Evolutionary conservation across 2,113 vertebrate genomes (phyloP), one percentile per base, ranked within the genome.

Genomic region (Oxyura jamaicensis): DNA sequence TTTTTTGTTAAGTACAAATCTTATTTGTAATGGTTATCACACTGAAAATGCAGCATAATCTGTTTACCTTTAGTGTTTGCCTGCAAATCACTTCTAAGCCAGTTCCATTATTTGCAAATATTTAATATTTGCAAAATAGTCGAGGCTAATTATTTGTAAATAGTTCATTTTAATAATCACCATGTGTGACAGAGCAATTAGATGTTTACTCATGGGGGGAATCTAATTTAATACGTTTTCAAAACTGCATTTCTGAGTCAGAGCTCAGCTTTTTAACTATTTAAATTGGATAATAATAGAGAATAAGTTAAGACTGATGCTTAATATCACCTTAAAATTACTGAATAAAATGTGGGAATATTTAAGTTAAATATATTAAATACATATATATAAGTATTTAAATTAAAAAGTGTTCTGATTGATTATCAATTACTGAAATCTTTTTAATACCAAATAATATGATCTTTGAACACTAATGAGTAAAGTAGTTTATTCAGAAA

Each of bases 241-340:
- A 77, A 91, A 96, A 80, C 67, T 91, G 59, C 46, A 90, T 83
- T 96, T 42, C 72, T 94, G 63, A 92, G 52, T 96, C 82, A 90
- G 68, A 92, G 11, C 83, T 76, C 46, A 77, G 33, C 39, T 72
- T 67, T 14, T 80, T 90, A 92, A 94, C 72, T 58, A 74, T 91
- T 92, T 95, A 73, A 93, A 82, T 75, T 75, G 76, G 56, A 91
- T 77, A 93, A 90, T 94, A 91, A 86, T 86, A 29, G 65, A 65
- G 65, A 86, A 83, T 83, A 86, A 95, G 39, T 91, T 93, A 80
- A 63, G 55, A n/a, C 41, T 86, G 56, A 29, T 77, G 72, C 72
- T 90, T 96, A 91, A 50, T 50, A 50, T 11, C 21, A 50, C 22
- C 22, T 50, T 50, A 50, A 12, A 23, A 50, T 50, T 52, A 26